A percentile compares a stretch with the other conserved stretches of the same genome.
Conservation (phyloP, 1,140 invertebrate genomes). For the Ceratina japonica region DNA sequence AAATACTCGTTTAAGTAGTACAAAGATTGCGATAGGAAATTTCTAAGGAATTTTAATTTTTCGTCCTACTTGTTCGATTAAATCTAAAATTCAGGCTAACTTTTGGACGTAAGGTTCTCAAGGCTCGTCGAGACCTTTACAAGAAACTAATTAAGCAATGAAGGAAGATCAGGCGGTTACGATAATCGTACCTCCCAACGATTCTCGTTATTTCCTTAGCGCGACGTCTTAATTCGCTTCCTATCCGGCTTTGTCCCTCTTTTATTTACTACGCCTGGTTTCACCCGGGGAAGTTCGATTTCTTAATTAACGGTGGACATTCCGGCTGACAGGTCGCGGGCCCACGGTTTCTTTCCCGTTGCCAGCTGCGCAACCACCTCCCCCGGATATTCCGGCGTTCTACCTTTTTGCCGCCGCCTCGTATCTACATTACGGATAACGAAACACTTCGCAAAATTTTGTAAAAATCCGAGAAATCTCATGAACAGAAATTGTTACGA, state of each 20-base stretch:
- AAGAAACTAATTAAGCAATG: conserved; percentile 7
- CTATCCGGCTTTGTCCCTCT: background rate
- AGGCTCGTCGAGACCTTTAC: background rate
- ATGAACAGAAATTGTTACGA: too few species aligned
- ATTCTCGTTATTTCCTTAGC: conserved; percentile 6
- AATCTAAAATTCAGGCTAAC: too few species aligned
- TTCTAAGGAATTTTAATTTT: too few species aligned
- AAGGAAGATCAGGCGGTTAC: background rate
- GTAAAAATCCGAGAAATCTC: too few species aligned
- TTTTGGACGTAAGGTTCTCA: too few species aligned
- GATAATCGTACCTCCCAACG: conserved; percentile 12
- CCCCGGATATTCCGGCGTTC: conserved; percentile 18
- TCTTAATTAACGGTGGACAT: conserved; percentile 60
- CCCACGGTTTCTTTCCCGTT: conserved; percentile 4
- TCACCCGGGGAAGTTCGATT: conserved; percentile 35
- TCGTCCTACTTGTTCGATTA: too few species aligned
- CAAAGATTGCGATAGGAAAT: too few species aligned
- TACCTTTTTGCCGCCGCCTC: conserved; percentile 41
- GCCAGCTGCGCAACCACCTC: conserved; percentile 54
- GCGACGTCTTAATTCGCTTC: conserved; percentile 1
- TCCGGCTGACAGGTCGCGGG: conserved; percentile 44
- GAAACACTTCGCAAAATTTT: conserved; percentile 28
- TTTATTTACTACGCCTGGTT: background rate
- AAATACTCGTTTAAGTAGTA: too few species aligned
- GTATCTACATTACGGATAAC: conserved; percentile 41